Percentiles rank a stretch among this genome's conserved stretches.
These are phyloP conservation scores for Channa maculata DNA, from an alignment of 2,113 vertebrate species.

Conservation along the genomic window DNA sequence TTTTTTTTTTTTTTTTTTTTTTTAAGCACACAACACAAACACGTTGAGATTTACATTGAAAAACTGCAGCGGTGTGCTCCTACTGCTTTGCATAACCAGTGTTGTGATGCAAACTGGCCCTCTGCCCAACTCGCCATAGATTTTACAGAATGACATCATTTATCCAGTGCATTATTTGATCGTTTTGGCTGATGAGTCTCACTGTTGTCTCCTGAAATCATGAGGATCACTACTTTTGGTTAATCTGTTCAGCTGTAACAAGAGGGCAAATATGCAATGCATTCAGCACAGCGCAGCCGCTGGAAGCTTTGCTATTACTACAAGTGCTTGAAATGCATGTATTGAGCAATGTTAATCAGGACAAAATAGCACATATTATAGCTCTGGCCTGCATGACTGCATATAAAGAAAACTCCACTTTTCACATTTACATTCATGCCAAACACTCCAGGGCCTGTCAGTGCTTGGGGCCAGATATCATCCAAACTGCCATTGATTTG, in stretches of 20 bases:
- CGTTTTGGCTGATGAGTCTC: slow-evolving; percentile 74
- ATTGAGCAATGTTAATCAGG: slow-evolving; percentile 48
- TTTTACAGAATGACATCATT: slow-evolving; percentile 76
- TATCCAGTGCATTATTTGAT: slow-evolving; percentile 74
- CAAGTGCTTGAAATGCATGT: slow-evolving; percentile 1
- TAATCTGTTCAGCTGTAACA: slow-evolving; percentile 24
- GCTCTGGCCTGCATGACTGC: slow-evolving; percentile 25
- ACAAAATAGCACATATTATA: slow-evolving; percentile 38
- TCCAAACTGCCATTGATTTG: slow-evolving; percentile 80
- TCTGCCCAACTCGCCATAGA: slow-evolving; percentile 70
- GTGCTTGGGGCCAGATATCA: slow-evolving; percentile 70
- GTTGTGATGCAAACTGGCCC: slow-evolving; percentile 63
- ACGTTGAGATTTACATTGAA: slow-evolving; percentile 52
- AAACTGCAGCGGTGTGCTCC: slow-evolving; percentile 30
- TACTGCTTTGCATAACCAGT: slow-evolving; percentile 64
- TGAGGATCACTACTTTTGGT: slow-evolving; percentile 24
- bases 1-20: slow-evolving; percentile 6
- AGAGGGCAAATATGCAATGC: slow-evolving; percentile 22
- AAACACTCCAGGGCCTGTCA: slow-evolving; percentile 66
- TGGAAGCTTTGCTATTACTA: slow-evolving; percentile 18
- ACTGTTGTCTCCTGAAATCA: slow-evolving; percentile 56
- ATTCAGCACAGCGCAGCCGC: slow-evolving; percentile 36
- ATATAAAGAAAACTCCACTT: slow-evolving; percentile 69
- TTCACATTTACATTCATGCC: slow-evolving; percentile 72
- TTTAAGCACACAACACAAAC: slow-evolving; percentile 48